Conservation (phyloP, 2,113 vertebrate species). For the Anseranas semipalmata region DNA sequence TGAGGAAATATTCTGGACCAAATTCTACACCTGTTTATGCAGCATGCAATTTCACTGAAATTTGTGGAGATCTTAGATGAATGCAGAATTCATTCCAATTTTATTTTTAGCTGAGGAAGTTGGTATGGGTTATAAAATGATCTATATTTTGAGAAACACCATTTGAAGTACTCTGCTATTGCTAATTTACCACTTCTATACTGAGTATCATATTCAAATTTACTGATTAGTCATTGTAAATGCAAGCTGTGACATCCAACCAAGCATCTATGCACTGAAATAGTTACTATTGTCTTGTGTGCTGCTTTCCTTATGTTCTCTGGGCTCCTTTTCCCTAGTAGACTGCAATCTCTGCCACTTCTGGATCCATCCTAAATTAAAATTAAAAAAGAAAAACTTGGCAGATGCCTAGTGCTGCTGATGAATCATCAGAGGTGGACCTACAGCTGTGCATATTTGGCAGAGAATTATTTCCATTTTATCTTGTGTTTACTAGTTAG, state of each 20-base stretch:
- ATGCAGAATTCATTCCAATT: not conserved
- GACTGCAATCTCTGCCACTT: constrained; percentile 30
- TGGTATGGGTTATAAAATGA: constrained; percentile 14
- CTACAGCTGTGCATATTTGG: constrained; percentile 51
- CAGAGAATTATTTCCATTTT: constrained; percentile 39
- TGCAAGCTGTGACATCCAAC: constrained; percentile 32
- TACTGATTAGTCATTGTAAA: constrained; percentile 67
- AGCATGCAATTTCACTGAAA: not conserved
- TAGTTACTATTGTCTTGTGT: constrained; percentile 49
- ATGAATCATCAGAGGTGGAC: constrained; percentile 50
- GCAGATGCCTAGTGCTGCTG: constrained; percentile 37
- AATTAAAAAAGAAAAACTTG: constrained; percentile 45
- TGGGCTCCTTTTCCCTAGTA: constrained; percentile 12
- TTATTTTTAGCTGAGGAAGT: constrained; percentile 59
- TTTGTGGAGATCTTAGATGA: constrained; percentile 8
- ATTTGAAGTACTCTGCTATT: constrained; percentile 51
- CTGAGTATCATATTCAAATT: constrained; percentile 44
- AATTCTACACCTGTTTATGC: constrained; percentile 41
- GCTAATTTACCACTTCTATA: constrained; percentile 57
- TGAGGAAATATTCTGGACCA: constrained; percentile 26
- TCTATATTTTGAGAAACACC: constrained; percentile 59
- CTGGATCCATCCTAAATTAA: constrained; percentile 41
- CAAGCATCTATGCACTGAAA: constrained; percentile 29
- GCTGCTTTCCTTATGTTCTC: not conserved
- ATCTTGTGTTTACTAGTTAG: constrained; percentile 41